These are phyloP conservation scores for Vanessa tameamea DNA, from an alignment of 1,140 invertebrate species.

Conservation along the genomic window DNA sequence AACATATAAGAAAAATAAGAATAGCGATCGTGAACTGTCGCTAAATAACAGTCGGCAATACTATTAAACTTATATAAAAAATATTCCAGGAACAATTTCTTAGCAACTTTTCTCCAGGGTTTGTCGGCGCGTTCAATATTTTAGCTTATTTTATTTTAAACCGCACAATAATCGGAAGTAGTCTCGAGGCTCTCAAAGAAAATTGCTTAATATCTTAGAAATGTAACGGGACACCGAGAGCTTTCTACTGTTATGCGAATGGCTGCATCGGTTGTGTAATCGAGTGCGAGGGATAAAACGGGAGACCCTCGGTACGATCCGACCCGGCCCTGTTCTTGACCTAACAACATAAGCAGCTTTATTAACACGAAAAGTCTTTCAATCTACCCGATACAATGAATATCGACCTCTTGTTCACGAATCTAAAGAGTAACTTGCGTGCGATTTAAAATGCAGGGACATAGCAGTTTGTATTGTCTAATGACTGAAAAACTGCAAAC, in stretches of 20 bases:
- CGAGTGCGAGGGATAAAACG: conserved; percentile 44
- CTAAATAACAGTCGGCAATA: no score
- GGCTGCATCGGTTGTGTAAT: conserved; percentile 50
- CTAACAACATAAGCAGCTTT: conserved; percentile 19
- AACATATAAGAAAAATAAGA: no score
- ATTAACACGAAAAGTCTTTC: conserved; percentile 18
- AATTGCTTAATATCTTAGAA: conserved; percentile 46
- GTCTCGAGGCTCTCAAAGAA: conserved; percentile 32
- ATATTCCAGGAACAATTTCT: neutral
- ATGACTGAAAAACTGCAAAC: no score
- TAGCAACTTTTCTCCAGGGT: neutral
- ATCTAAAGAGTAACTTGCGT: neutral
- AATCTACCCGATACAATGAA: conserved; percentile 15
- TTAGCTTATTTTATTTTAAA: conserved; percentile 18
- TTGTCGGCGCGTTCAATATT: neutral
- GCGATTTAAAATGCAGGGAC: no score
- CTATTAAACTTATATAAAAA: neutral
- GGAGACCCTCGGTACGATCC: conserved; percentile 36
- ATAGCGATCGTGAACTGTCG: no score
- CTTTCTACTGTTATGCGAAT: conserved; percentile 55
- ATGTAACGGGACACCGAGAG: conserved; percentile 44
- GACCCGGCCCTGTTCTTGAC: conserved; percentile 31
- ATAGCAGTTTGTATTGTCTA: no score
- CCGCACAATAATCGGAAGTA: conserved; percentile 31
- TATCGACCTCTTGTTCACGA: neutral